Conservation (phyloP, 1,140 invertebrate genomes). For the Vollenhovia emeryi region DNA sequence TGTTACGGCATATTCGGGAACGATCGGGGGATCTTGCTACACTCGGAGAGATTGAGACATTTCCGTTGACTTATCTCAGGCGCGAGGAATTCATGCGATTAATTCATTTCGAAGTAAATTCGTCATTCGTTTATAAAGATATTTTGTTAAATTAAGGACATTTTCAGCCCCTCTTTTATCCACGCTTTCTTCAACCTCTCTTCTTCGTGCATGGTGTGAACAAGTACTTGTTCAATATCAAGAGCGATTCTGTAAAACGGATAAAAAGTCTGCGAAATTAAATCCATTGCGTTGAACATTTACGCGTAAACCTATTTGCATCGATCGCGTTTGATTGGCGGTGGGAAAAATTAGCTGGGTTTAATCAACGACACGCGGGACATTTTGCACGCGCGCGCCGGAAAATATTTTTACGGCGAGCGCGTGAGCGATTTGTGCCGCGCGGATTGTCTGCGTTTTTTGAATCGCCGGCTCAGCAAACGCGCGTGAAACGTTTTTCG, state of each 20-base stretch:
- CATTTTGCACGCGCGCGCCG: constrained; percentile 14
- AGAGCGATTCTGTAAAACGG: neutral
- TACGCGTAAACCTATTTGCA: neutral
- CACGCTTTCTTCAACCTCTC: neutral
- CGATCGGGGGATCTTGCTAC: neutral
- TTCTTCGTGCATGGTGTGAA: neutral
- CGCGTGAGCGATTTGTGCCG: constrained; percentile 51
- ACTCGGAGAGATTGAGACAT: neutral
- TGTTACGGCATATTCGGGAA: neutral
- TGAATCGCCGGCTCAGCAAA: constrained; percentile 47
- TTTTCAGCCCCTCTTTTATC: neutral
- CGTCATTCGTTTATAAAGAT: neutral
- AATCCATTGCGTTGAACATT: neutral
- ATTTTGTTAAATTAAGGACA: neutral
- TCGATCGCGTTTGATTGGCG: neutral
- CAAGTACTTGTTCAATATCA: no score
- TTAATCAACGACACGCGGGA: constrained; percentile 25
- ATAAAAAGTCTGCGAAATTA: neutral
- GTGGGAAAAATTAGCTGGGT: constrained; percentile 13
- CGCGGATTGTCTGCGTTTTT: constrained; percentile 71
- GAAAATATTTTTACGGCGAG: constrained; percentile 66
- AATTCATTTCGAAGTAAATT: neutral
- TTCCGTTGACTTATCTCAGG: neutral
- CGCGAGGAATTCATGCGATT: neutral
- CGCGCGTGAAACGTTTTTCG: constrained; percentile 64